Base-by-base conservation (phyloP, 1,140 invertebrate genomes). In the Drosophila sturtevanti region DNA sequence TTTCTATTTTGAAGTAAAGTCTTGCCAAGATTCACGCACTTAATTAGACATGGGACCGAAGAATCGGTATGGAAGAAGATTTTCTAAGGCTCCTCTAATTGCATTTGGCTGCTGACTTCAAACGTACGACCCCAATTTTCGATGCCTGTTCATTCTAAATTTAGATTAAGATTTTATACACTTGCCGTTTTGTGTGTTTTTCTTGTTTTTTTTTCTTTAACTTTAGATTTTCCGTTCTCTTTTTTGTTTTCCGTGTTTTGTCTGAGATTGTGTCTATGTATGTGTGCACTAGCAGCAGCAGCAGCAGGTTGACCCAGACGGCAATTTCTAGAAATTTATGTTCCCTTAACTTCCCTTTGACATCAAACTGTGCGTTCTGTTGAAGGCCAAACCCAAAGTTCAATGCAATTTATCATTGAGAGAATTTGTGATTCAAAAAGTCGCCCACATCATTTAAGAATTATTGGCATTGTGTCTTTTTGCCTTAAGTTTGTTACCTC, bases 11-110 rank as follows among this genome's bases (percentile, higher is more conserved):
- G 12, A 64, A 51, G 31, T 48, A 24, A 64, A 86, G 63, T 75
- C 67, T 81, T 86, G 81, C 78, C 81, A 89, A 87, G 82, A 87
- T 73, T 79, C 63, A 72, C 71, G 79, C 79, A 82, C 84, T 82
- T 87, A 87, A 89, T 87, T 89, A 89, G 82, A 87, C 68, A 69
- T 61, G 75, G 75, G 68, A 52, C 69, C 37, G 60, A 63, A 70
- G 52, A 27, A 72, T 63, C 75, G 72, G 66, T 73, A 55, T 63
- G 71, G 60, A 41, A 41, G 31, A 65, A 37, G 24, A 31, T 55
- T 18, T 62, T 34, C 44, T 31, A 54, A 41, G 73, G 72, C 60
- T 71, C 78, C 78, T 81, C 78, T 81, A 81, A 81, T 81, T 81
- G 78, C 78, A 81, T 21, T 63, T 52, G 58, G 65, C 54, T 62